These are phyloP conservation scores for Pinctada fucata DNA, from an alignment of 2,888 invertebrate genomes.

Conservation along the genomic window DNA sequence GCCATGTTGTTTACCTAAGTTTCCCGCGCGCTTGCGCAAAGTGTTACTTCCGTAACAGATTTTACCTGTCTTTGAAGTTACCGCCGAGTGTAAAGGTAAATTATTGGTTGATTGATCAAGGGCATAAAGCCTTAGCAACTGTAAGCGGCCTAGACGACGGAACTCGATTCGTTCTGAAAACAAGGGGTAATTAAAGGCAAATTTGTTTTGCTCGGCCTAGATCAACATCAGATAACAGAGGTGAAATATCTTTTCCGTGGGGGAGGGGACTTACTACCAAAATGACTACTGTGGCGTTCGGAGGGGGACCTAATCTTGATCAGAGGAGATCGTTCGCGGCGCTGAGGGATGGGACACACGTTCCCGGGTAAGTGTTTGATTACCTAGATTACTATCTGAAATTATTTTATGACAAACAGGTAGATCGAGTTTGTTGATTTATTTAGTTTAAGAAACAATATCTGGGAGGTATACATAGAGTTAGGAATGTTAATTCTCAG, in stretches of 20 bases:
- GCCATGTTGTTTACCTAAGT: slow-evolving; percentile 40
- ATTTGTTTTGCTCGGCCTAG: slow-evolving; percentile 2
- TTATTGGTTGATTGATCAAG: slow-evolving; percentile 36
- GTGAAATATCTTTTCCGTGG: slow-evolving; percentile 12
- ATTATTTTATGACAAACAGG: no score
- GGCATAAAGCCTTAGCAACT: slow-evolving; percentile 57
- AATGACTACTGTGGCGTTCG: slow-evolving; percentile 74
- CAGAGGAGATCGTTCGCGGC: slow-evolving; percentile 73
- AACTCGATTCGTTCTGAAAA: slow-evolving; percentile 40
- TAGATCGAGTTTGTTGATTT: no score
- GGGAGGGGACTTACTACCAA: slow-evolving; percentile 32
- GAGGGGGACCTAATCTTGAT: slow-evolving; percentile 74
- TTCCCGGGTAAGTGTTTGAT: slow-evolving; percentile 73
- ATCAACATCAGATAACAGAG: slow-evolving; percentile 2
- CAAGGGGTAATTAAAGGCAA: slow-evolving; percentile 28
- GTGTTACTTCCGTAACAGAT: slow-evolving; percentile 7
- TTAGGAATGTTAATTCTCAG: no score
- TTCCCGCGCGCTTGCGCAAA: slow-evolving; percentile 42
- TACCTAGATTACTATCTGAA: neutral
- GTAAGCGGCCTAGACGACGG: slow-evolving; percentile 58
- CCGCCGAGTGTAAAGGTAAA: slow-evolving; percentile 25
- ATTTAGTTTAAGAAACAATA: no score
- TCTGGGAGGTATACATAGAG: no score
- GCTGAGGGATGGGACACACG: slow-evolving; percentile 75
- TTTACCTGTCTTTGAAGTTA: slow-evolving; percentile 19